Base-by-base conservation (phyloP, 2,888 invertebrate genomes). In the Ennomos quercinarius region DNA sequence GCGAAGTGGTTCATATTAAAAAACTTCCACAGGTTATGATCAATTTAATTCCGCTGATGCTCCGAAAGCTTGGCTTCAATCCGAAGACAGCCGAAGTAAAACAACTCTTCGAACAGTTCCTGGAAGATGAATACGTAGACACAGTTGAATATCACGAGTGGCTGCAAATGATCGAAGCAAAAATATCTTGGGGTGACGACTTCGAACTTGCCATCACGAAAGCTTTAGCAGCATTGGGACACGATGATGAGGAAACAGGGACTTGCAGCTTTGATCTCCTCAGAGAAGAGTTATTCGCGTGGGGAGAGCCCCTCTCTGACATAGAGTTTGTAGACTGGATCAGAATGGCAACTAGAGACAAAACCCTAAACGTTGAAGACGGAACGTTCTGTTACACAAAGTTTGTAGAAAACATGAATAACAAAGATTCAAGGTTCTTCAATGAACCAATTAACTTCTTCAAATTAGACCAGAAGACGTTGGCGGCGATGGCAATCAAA, bases 361-460 rank as follows among this genome's bases (percentile, higher is more conserved):
- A 89, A 65, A 83, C 86, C 0, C 84, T 78, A 10, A 82, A 84
- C 57, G 40, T 72, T 1, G 82, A 85, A 71, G 81, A 83, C 9
- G 86, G 87, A 0, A 63, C 63, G 2, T 80, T 92, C 36, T 70
- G 74, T 17, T 89, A 90, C 47, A 74, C 74, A 0, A 89, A 87
- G 68, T 92, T 91, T 70, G 78, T 92, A 11, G 92, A 92, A 48
- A 85, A 84, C 50, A 89, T 92, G 89, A 92, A 91, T 52, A 72
- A 66, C 10, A 90, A 83, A 49, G 92, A 92, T 63, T 67, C 55
- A 13, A 85, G 77, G 58, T 89, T 81, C 67, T 70, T 83, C 10
- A 77, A 81, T 43, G 92, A 92, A 63, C 92, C 92, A 0, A 77
- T 91, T 8, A 92, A 92, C 72, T 92, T 73, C 80, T 92, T 87